A percentile compares a stretch with the other conserved stretches of the same genome.
phyloP scores from a whole-genome alignment of 2,113 vertebrate species.

The Anas platyrhynchos region DNA sequence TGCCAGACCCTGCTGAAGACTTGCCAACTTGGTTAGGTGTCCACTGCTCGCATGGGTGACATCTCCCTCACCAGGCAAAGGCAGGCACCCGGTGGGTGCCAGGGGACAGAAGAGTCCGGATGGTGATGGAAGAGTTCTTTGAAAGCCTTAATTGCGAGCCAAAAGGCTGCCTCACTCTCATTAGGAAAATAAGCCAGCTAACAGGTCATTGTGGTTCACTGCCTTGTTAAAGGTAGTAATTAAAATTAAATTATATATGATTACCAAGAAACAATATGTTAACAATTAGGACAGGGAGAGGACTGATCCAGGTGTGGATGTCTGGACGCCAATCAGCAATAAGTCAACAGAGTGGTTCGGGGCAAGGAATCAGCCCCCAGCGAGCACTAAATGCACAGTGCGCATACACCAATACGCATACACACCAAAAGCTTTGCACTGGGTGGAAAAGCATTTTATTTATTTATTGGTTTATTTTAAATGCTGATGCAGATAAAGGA shows the following conservation, averaged over 20 bases:
- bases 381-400: not conserved
- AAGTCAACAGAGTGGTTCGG: not conserved
- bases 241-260: not conserved
- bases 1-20: not conserved
- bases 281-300: not conserved
- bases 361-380: not conserved
- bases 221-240: not conserved
- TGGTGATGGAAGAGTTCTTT: not conserved
- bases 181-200: not conserved
- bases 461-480: not conserved
- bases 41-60: accelerated
- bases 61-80: not conserved
- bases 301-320: not conserved
- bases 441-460: not conserved
- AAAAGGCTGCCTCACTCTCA: not conserved
- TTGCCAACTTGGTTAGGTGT: not conserved
- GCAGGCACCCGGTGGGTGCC: not conserved
- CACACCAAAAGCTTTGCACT: not conserved
- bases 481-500: not conserved
- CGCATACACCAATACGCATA: no score
- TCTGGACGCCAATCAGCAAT: not conserved
- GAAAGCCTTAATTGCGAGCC: not conserved
- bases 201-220: not conserved
- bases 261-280: not conserved
- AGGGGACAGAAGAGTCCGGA: not conserved